A percentile compares a stretch with the other conserved stretches of the same genome.
Evolutionary conservation across 2,797 vertebrate genomes (phyloP).

Genomic region (Thunnus albacares): DNA sequence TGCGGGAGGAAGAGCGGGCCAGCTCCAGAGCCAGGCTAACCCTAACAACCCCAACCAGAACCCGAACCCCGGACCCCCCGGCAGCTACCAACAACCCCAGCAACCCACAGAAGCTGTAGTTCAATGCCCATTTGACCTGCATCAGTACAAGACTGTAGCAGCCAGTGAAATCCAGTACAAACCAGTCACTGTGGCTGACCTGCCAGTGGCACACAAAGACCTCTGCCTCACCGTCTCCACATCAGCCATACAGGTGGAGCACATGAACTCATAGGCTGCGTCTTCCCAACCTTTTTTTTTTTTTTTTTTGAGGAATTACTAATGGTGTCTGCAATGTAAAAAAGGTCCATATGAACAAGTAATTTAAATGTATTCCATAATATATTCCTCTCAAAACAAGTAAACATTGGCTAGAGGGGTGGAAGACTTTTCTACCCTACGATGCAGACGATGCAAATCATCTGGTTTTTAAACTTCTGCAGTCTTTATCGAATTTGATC

Average conservation of each 20-base stretch:
- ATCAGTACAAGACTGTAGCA: constrained; percentile 95
- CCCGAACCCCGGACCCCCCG: constrained; percentile 79
- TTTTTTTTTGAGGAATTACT: constrained; percentile 31
- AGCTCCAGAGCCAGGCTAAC: constrained; percentile 77
- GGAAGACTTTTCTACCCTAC: not conserved
- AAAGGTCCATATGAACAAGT: constrained; percentile 57
- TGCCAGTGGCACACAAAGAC: constrained; percentile 95
- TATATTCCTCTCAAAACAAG: constrained; percentile 37
- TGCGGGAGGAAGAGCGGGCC: constrained; percentile 55
- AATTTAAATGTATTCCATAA: constrained; percentile 48
- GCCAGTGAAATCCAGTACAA: constrained; percentile 88
- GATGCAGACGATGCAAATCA: not conserved
- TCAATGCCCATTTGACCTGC: constrained; percentile 95
- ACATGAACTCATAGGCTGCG: constrained; percentile 93
- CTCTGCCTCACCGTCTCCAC: constrained; percentile 99
- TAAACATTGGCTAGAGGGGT: constrained; percentile 3
- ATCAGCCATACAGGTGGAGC: constrained; percentile 96
- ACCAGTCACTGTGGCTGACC: constrained; percentile 84
- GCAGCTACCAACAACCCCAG: constrained; percentile 82
- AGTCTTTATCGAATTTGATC: not conserved
- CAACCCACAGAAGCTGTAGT: constrained; percentile 74
- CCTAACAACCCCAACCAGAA: constrained; percentile 84
- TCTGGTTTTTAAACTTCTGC: constrained; percentile 3
- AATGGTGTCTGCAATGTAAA: constrained; percentile 58
- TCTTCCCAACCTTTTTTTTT: constrained; percentile 41